phyloP scores from a whole-genome alignment of 2,797 vertebrate species.

The Pteronotus mesoamericanus region DNA sequence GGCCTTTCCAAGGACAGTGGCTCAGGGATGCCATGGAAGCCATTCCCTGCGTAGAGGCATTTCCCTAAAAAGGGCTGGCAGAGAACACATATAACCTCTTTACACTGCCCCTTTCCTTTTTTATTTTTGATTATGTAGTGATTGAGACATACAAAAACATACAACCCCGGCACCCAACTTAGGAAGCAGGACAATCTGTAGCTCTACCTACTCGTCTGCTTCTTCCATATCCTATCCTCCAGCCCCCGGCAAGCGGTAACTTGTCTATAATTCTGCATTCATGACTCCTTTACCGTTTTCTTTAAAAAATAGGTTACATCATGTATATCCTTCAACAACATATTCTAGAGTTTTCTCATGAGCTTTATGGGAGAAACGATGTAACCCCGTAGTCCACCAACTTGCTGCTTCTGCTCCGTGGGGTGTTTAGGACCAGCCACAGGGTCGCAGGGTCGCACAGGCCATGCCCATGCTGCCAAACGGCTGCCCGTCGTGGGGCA shows the following conservation, averaged over 20 bases:
- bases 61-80: not conserved
- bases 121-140: not conserved
- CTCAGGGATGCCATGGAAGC: no score
- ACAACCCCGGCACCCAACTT: not conserved
- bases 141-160: not conserved
- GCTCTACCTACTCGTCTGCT: not conserved
- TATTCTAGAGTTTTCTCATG: not conserved
- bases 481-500: rapidly evolving
- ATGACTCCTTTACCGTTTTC: not conserved
- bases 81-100: not conserved
- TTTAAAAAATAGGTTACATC: not conserved
- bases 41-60: not conserved
- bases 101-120: not conserved
- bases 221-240: not conserved
- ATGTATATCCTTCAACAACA: not conserved
- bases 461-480: not conserved
- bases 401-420: not conserved
- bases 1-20: not conserved
- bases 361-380: not conserved
- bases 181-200: not conserved
- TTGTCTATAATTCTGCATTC: not conserved
- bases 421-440: not conserved
- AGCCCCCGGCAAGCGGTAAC: not conserved
- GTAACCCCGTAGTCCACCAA: not conserved
- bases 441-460: not conserved